A percentile compares a stretch with the other conserved stretches of the same genome.
phyloP scores from a whole-genome alignment of 2,113 vertebrate genomes.

The Rhynchopsitta pachyrhyncha region DNA sequence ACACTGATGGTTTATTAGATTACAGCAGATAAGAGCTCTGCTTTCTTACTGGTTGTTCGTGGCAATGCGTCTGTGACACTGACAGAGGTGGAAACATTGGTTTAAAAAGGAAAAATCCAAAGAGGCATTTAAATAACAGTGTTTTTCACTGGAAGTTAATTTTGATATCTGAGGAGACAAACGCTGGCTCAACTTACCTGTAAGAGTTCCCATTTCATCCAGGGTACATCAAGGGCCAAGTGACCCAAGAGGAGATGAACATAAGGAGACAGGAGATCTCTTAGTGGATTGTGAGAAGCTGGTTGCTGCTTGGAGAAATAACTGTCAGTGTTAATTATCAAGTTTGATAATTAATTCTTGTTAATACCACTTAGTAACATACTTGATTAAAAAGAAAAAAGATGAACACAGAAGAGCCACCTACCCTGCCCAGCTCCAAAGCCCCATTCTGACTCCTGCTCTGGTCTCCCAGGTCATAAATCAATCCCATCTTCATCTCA shows the following conservation, averaged over 20 bases:
- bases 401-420: background rate
- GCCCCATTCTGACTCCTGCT: background rate
- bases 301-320: background rate
- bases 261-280: background rate
- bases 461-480: background rate
- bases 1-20: conserved; percentile 48
- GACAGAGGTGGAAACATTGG: conserved; percentile 18
- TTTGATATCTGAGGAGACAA: conserved; percentile 1
- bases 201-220: background rate
- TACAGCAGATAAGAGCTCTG: conserved; percentile 47
- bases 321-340: background rate
- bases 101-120: background rate
- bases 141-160: background rate
- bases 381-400: background rate
- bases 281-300: background rate
- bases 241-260: background rate
- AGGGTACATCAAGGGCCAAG: background rate
- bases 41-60: conserved; percentile 25
- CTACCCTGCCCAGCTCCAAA: background rate
- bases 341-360: background rate
- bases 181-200: background rate
- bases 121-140: background rate
- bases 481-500: background rate
- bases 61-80: background rate
- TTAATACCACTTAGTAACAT: background rate